A percentile compares a stretch with the other conserved stretches of the same genome.
Conservation (phyloP, 2,797 vertebrate genomes). For the Syncerus caffer region DNA sequence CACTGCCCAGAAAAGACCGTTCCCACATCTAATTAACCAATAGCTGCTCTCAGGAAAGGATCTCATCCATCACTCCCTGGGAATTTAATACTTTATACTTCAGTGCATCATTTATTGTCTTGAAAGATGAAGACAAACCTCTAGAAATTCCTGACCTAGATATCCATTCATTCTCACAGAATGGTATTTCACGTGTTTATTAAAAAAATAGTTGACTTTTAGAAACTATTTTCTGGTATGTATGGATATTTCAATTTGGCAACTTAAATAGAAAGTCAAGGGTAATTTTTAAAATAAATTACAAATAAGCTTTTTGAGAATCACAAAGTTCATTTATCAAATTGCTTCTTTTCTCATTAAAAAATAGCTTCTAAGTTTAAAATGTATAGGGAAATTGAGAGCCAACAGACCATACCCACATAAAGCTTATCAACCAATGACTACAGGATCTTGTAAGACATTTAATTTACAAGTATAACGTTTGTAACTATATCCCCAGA, state of each 20-base stretch:
- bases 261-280: not conserved
- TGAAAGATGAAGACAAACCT: constrained; percentile 30
- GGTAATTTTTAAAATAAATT: not conserved
- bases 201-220: not conserved
- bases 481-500: not conserved
- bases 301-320: not conserved
- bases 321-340: not conserved
- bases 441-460: rapidly evolving
- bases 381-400: not conserved
- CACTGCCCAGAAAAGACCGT: not conserved
- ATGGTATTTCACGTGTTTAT: not conserved
- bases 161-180: not conserved
- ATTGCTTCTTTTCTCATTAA: not conserved
- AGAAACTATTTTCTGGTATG: not conserved
- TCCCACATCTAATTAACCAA: not conserved
- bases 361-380: not conserved
- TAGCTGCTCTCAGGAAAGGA: not conserved
- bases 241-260: not conserved
- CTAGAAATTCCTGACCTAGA: constrained; percentile 47
- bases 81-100: constrained; percentile 14
- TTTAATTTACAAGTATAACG: not conserved
- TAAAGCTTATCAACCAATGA: not conserved
- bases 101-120: constrained; percentile 13
- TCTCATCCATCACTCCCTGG: not conserved
- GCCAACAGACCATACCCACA: not conserved